Evolutionary conservation across 2,888 invertebrate genomes (phyloP).

Genomic region (Macrosoma leucophasiata): DNA sequence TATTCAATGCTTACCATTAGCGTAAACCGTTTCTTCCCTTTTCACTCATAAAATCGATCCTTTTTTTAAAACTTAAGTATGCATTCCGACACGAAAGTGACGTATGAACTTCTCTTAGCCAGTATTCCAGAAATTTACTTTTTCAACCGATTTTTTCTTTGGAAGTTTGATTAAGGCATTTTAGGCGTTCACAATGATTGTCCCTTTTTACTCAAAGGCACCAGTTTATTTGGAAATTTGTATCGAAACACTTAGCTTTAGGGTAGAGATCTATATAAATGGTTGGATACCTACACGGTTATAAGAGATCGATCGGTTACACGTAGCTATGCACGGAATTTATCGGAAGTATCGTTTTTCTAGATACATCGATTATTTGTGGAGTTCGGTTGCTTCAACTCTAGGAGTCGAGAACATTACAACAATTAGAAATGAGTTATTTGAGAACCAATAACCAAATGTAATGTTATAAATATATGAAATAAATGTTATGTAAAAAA

Average conservation of each 20-base stretch:
- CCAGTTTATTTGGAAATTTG: constrained; percentile 29
- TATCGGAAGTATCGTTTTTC: constrained; percentile 36
- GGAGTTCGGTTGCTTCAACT: constrained; percentile 6
- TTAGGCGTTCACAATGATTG: constrained; percentile 37
- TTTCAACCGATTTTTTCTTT: constrained; percentile 29
- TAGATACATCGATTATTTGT: constrained; percentile 7
- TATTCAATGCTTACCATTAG: no score
- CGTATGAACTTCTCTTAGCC: no score
- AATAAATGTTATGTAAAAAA: no score
- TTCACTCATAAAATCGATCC: no score
- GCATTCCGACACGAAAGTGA: no score
- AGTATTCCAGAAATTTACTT: constrained; percentile 29
- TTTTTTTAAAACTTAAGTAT: no score
- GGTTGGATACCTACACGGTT: constrained; percentile 34
- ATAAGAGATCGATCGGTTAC: constrained; percentile 43
- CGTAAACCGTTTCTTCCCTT: no score
- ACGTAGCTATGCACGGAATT: constrained; percentile 46
- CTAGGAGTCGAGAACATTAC: no score
- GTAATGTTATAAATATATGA: no score
- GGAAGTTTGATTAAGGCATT: constrained; percentile 43
- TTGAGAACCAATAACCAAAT: no score
- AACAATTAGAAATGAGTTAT: no score
- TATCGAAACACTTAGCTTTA: no score
- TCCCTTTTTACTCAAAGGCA: constrained; percentile 31
- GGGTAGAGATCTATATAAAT: constrained; percentile 23